A percentile compares a stretch with the other conserved stretches of the same genome.
phyloP scores from a whole-genome alignment of 2,888 invertebrate genomes.

The Drosophila algonquin region DNA sequence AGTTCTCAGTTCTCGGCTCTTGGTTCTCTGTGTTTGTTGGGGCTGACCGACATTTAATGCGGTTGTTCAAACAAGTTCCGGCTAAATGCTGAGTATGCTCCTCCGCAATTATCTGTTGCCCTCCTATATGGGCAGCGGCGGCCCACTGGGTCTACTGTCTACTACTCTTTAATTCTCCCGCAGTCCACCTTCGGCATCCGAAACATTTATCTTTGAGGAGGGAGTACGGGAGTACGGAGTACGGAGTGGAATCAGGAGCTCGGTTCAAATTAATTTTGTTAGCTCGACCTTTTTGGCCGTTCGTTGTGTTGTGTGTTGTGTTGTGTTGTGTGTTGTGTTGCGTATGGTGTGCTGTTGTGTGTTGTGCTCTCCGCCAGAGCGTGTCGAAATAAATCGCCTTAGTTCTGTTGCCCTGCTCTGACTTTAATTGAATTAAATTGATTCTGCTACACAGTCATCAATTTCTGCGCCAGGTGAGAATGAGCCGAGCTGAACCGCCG shows the following conservation, averaged over 20 bases:
- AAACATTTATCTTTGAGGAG: slow-evolving; percentile 35
- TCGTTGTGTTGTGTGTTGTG: slow-evolving; percentile 31
- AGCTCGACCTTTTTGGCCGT: slow-evolving; percentile 46
- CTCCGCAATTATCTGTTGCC: slow-evolving; percentile 38
- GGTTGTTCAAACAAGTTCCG: slow-evolving; percentile 47
- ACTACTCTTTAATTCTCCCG: slow-evolving; percentile 14
- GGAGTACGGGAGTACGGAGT: slow-evolving; percentile 4
- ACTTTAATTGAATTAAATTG: slow-evolving; percentile 65
- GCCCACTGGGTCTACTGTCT: slow-evolving; percentile 18
- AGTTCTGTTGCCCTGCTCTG: slow-evolving; percentile 38
- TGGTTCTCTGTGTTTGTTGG: slow-evolving; percentile 17
- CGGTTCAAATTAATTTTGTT: slow-evolving; percentile 43
- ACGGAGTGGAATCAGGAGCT: not conserved
- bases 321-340: slow-evolving; percentile 5
- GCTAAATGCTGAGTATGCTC: slow-evolving; percentile 33
- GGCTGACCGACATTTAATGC: slow-evolving; percentile 39
- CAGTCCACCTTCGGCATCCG: slow-evolving; percentile 18
- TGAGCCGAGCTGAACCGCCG: slow-evolving; percentile 10
- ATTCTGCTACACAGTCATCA: slow-evolving; percentile 59
- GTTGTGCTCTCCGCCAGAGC: slow-evolving; percentile 36
- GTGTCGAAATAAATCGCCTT: slow-evolving; percentile 57
- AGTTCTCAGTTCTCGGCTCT: not conserved
- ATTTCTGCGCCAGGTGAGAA: slow-evolving; percentile 38
- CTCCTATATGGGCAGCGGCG: slow-evolving; percentile 12
- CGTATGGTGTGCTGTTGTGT: not conserved